Base-by-base conservation (phyloP, 2,888 invertebrate species). In the Trachelus stipa region DNA sequence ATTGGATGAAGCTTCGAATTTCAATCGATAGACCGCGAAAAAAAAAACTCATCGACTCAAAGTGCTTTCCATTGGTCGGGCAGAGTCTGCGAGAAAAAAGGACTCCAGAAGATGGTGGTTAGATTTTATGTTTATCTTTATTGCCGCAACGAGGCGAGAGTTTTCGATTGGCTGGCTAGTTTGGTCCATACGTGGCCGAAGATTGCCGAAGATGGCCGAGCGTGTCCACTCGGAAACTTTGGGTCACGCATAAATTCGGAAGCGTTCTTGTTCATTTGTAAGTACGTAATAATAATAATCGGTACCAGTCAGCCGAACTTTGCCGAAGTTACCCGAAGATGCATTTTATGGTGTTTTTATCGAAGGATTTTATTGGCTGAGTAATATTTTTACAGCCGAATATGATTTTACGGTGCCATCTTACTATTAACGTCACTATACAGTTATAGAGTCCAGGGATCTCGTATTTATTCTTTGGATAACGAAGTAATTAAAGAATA, bases 91-190 rank as follows among this genome's bases (percentile, higher is more conserved):
- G 23, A 56, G 56, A 56, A 56, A 56, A 23, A 56, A 56, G 56
- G 23, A 56, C 23, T 56, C 2, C 56, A 0, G 23, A 56, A 9
- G 56, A 56, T 69, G 81, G 82, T 84, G 85, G 88, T 90, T 89
- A 87, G 87, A 88, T 89, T 89, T 90, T 90, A 90, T 85, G 88
- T 88, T 88, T 88, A 90, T 87, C 87, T 87, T 86, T 84, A 87
- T 82, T n/a, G 79, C 68, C 74, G 35, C 34, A 73, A 75, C 23
- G 68, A 76, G 23, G 56, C 56, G 68, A 37, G 37, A 75, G 74
- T 30, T 37, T 76, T 79, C 80, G 79, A 82, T 79, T 80, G 69
- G 76, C 73, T 71, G 35, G 71, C 35, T 34, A 73, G 33, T 35
- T 68, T 74, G 30, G 23, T 30, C 71, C 69, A 31, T 23, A 56